A percentile compares a stretch with the other conserved stretches of the same genome.
phyloP scores from a whole-genome alignment of 2,888 invertebrate genomes.

The Limnephilus auricula region DNA sequence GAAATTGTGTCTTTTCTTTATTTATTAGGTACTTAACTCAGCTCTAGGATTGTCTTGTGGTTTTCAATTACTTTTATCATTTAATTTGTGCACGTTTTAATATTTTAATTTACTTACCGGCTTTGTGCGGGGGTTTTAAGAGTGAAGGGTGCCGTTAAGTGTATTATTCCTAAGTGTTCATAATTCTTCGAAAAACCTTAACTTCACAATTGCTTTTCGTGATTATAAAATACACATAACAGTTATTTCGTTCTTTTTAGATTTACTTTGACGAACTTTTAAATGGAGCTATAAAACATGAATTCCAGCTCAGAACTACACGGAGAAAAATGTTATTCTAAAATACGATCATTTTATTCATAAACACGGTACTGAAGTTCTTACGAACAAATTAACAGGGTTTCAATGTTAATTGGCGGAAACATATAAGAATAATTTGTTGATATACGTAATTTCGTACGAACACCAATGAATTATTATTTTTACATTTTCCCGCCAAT shows the following conservation, averaged over 20 bases:
- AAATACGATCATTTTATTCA: no score
- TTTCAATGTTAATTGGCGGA: no score
- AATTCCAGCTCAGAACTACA: background rate
- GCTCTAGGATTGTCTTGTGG: slow-evolving; percentile 31
- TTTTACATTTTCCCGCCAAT: no score
- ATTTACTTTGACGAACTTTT: background rate
- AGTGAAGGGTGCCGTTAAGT: background rate
- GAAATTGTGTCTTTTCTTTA: slow-evolving; percentile 33
- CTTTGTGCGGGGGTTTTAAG: slow-evolving; percentile 18
- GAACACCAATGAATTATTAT: no score
- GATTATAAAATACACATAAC: background rate
- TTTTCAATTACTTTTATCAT: slow-evolving; percentile 42
- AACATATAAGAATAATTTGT: no score
- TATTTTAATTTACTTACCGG: slow-evolving; percentile 30
- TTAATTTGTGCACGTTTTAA: slow-evolving; percentile 16
- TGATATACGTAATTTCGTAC: no score
- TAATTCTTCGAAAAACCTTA: background rate
- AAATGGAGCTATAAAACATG: background rate
- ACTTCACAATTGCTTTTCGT: background rate
- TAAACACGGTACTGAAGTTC: no score
- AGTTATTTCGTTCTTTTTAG: background rate
- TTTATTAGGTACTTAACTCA: slow-evolving; percentile 35
- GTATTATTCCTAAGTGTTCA: background rate
- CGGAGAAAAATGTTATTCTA: no score
- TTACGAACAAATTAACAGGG: no score